These are phyloP conservation scores for Chlamydotis undulata DNA, from an alignment of 2,113 vertebrate genomes.

Conservation along the genomic window DNA sequence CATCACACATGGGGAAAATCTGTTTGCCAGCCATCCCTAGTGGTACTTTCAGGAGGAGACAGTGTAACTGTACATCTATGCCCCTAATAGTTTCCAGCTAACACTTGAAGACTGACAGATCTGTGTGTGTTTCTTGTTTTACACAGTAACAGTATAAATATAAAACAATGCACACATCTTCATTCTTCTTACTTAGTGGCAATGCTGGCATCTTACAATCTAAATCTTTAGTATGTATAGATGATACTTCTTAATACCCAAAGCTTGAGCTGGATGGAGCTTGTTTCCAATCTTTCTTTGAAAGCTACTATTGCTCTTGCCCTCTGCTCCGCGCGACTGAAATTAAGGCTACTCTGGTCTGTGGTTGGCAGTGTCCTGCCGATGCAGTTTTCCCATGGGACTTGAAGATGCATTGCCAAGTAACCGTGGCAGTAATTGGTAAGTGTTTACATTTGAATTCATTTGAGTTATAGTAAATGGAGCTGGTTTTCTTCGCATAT, in stretches of 20 bases:
- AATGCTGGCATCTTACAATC: fast-evolving
- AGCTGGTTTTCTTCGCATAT: constrained; percentile 31
- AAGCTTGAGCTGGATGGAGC: constrained; percentile 11
- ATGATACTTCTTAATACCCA: neutral
- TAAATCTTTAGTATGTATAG: neutral
- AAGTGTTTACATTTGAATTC: constrained; percentile 61
- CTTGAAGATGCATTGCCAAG: constrained; percentile 46
- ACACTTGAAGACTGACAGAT: neutral
- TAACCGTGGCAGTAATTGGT: constrained; percentile 58
- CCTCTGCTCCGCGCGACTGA: neutral
- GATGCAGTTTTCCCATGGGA: neutral
- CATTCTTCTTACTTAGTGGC: neutral
- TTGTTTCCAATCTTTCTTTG: neutral
- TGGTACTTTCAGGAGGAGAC: neutral
- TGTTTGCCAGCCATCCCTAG: neutral
- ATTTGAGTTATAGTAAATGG: constrained; percentile 50
- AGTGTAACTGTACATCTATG: neutral
- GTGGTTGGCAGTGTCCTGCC: neutral
- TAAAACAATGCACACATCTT: neutral
- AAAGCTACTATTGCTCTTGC: neutral
- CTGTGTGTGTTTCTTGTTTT: neutral
- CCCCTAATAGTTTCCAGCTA: neutral
- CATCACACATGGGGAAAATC: neutral
- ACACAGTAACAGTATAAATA: neutral
- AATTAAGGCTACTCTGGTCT: neutral